These are phyloP conservation scores for Serripes groenlandicus DNA, from an alignment of 2,888 invertebrate genomes.

Conservation along the genomic window DNA sequence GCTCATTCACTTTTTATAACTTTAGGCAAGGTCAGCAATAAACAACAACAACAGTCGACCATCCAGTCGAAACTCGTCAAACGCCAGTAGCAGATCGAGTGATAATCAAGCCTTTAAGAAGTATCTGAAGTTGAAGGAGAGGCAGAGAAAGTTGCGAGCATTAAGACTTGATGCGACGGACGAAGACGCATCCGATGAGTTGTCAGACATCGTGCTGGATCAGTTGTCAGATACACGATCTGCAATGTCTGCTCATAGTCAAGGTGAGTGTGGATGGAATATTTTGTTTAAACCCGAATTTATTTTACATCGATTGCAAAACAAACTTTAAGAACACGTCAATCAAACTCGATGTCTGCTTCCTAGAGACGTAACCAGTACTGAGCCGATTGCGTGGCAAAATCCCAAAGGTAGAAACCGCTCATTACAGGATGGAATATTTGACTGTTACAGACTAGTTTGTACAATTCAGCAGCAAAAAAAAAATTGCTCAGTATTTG, in stretches of 20 bases:
- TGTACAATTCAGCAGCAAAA: too few species aligned
- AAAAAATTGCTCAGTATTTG: too few species aligned
- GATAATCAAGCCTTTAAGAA: conserved; percentile 80
- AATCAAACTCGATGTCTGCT: too few species aligned
- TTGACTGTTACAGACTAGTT: too few species aligned
- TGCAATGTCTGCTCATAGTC: conserved; percentile 72
- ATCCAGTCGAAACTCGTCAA: conserved; percentile 32
- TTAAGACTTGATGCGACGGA: conserved; percentile 72
- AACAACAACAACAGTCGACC: conserved; percentile 48
- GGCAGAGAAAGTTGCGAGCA: conserved; percentile 80
- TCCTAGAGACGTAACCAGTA: too few species aligned
- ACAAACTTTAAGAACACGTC: too few species aligned
- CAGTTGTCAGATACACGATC: conserved; percentile 75
- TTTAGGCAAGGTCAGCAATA: conserved; percentile 25
- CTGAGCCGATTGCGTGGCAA: too few species aligned
- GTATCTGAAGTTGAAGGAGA: conserved; percentile 81
- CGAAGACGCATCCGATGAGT: conserved; percentile 69
- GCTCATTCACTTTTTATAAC: neutral
- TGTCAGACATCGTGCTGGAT: conserved; percentile 66
- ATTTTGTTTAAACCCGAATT: too few species aligned
- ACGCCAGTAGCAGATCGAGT: conserved; percentile 31
- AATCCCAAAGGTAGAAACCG: too few species aligned
- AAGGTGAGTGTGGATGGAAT: too few species aligned
- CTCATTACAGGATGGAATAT: too few species aligned
- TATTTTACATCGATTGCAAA: too few species aligned